Percentiles rank a stretch among this genome's conserved stretches.
Conservation (phyloP, 1,140 invertebrate genomes). For the Camponotus vicinus region DNA sequence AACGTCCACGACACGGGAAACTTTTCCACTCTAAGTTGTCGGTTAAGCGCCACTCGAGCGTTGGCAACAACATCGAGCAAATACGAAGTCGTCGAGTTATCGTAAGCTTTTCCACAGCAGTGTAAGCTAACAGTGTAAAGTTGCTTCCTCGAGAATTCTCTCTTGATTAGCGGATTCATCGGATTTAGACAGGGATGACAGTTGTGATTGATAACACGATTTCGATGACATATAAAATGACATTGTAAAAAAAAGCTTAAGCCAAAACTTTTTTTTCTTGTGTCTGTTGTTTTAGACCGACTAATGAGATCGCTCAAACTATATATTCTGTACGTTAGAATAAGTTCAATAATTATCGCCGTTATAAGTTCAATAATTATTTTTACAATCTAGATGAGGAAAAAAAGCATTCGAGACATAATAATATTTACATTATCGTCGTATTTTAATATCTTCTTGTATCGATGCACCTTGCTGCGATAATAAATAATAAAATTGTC, state of each 20-base stretch:
- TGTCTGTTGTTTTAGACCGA: not conserved
- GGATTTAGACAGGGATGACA: not conserved
- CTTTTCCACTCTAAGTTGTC: constrained; percentile 52
- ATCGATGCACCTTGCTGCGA: not conserved
- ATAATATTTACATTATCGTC: not conserved
- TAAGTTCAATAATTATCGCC: constrained; percentile 7
- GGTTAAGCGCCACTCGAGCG: constrained; percentile 40
- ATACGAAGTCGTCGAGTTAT: constrained; percentile 20
- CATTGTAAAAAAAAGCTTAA: not conserved
- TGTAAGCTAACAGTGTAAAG: not conserved
- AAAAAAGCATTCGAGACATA: not conserved
- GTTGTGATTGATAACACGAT: constrained; percentile 6
- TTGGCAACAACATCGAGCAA: not conserved
- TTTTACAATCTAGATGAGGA: too few relatives aligned
- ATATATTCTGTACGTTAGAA: not conserved
- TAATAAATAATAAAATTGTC: constrained; percentile 24
- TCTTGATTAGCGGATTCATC: not conserved
- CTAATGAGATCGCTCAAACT: not conserved
- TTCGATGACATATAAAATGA: not conserved
- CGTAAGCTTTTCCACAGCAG: not conserved
- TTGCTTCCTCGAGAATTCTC: not conserved
- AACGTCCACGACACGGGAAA: constrained; percentile 26
- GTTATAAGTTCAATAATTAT: not conserved
- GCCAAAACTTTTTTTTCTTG: not conserved
- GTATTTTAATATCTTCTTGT: constrained; percentile 8